Evolutionary conservation across 2,797 vertebrate genomes (phyloP).

Genomic region (Iguana delicatissima): DNA sequence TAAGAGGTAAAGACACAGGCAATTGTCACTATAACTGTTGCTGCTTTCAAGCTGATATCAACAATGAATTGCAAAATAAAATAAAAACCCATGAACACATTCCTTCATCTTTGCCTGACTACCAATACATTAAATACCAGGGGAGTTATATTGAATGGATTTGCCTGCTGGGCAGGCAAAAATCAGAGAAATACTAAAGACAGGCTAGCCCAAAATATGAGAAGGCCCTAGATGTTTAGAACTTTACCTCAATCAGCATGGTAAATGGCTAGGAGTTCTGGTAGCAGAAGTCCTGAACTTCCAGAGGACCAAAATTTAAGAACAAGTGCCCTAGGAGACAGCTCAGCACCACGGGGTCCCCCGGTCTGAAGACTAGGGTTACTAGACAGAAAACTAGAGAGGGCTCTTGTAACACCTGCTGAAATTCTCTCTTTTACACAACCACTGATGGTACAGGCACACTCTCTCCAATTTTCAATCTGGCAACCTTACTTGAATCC

Average conservation of each 20-base stretch:
- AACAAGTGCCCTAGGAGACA: too few relatives aligned
- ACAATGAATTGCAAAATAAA: neutral
- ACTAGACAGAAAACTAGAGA: too few relatives aligned
- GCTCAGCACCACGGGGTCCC: neutral
- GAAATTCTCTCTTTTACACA: too few relatives aligned
- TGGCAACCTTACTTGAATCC: neutral
- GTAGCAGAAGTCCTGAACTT: too few relatives aligned
- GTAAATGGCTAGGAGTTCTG: too few relatives aligned
- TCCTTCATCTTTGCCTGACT: neutral
- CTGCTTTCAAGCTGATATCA: neutral
- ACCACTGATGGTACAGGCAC: too few relatives aligned
- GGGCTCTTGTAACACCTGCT: too few relatives aligned
- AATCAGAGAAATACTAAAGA: neutral
- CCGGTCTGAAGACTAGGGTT: neutral
- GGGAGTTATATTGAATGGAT: neutral
- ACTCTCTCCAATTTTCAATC: too few relatives aligned
- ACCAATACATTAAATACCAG: neutral
- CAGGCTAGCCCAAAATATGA: neutral
- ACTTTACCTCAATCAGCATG: too few relatives aligned
- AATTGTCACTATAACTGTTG: constrained; percentile 16
- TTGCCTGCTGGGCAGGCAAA: neutral
- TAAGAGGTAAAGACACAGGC: constrained; percentile 3
- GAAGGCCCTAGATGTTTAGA: neutral
- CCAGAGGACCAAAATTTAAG: too few relatives aligned
- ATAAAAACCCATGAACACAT: neutral